Base-by-base conservation (phyloP, 2,888 invertebrate species). In the Camptogramma bilineatum region DNA sequence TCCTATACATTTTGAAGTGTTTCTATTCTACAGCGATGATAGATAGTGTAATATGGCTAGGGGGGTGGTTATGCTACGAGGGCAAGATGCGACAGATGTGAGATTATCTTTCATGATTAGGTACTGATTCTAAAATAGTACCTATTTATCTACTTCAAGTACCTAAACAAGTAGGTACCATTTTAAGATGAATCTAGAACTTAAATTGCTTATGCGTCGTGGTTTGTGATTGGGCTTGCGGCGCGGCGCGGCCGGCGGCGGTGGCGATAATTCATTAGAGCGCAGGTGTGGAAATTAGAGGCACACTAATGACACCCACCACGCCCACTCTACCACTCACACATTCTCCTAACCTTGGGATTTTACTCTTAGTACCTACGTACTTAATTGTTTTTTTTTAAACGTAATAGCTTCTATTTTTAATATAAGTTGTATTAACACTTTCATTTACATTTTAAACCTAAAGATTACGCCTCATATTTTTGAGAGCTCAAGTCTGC, bases 211-310 rank as follows among this genome's bases (percentile, higher is more conserved):
- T 53, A 44, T 53, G 53, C 52, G 46, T 46, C 17, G 44, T 28
- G 44, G 17, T 54, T 44, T n/a, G 31, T 56, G 55, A 28, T 55
- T 18, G 4, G 16, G 47, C 18, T 56, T 16, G 44, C 44, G 44
- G n/a, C n/a, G n/a, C n/a, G n/a, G n/a, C n/a, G n/a, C n/a, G 16
- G 47, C 18, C 48, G 4, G 44, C 44, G 44, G 44, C 44, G 44
- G 72, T 74, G 78, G 76, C 79, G 81, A 82, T 81, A 81, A 80
- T 86, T 88, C 83, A 88, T 88, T 85, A 87, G 71, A 72, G 79
- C 76, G 80, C 87, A 87, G 86, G 87, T 87, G 88, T 81, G 83
- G 81, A 85, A 80, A 85, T 86, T 84, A 87, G 81, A 83, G 84
- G 78, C 73, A 70, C 72, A 65, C 71, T 89, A 90, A 90, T 88